phyloP scores from a whole-genome alignment of 2,113 vertebrate species.

The Crotalus horridus region DNA sequence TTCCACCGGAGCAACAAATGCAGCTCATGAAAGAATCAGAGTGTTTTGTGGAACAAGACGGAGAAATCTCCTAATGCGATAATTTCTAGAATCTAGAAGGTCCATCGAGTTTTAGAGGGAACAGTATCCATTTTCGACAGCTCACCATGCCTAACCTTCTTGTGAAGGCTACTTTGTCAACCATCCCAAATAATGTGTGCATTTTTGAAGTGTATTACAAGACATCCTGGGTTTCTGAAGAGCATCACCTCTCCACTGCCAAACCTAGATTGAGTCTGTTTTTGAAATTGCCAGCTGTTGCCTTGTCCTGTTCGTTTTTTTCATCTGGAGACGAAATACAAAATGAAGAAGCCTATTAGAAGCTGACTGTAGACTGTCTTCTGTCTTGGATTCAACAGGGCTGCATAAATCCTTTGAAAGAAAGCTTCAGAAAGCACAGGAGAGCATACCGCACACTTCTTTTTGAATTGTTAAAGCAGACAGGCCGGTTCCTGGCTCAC shows the following conservation, averaged over 20 bases:
- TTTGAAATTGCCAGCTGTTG: conserved; percentile 40
- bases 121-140: conserved; percentile 50
- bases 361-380: conserved; percentile 35
- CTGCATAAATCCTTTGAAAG: neutral
- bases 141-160: conserved; percentile 44
- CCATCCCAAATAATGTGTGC: conserved; percentile 51
- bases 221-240: conserved; percentile 46
- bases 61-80: conserved; percentile 31
- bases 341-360: conserved; percentile 47
- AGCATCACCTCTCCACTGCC: conserved; percentile 48
- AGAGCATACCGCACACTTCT: neutral
- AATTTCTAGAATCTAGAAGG: conserved; percentile 1
- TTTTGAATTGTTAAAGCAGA: neutral
- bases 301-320: conserved; percentile 52
- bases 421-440: neutral
- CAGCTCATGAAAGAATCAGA: conserved; percentile 19
- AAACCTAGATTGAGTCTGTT: conserved; percentile 52
- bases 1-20: neutral
- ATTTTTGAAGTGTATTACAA: conserved; percentile 43
- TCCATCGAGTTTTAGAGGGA: conserved; percentile 15
- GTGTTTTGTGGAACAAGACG: conserved; percentile 9
- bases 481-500: neutral
- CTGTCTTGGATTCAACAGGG: neutral
- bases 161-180: conserved; percentile 42
- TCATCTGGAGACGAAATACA: conserved; percentile 44